These are phyloP conservation scores for Hybognathus amarus DNA, from an alignment of 2,797 vertebrate species.

Conservation along the genomic window DNA sequence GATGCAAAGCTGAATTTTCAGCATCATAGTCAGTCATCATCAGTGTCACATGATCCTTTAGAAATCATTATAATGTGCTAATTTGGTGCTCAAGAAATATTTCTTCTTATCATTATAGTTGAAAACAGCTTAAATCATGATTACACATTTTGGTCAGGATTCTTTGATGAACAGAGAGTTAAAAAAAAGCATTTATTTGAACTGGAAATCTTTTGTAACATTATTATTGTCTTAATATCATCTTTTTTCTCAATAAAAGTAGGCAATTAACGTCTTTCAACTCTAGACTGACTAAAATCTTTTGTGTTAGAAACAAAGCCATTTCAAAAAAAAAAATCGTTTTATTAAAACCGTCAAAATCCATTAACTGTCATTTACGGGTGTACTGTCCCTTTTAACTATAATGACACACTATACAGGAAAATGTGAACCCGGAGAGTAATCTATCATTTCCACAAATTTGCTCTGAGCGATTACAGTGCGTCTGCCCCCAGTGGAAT, in stretches of 20 bases:
- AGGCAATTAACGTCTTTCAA: neutral
- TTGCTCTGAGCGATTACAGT: slow-evolving; percentile 41
- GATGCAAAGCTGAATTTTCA: neutral
- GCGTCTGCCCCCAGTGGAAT: slow-evolving; percentile 25
- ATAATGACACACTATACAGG: slow-evolving; percentile 5
- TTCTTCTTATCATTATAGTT: neutral
- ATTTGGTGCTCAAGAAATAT: neutral
- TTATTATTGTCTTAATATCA: neutral
- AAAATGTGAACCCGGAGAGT: slow-evolving; percentile 42
- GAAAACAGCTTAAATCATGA: neutral
- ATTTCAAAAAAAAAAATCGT: neutral
- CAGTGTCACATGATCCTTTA: neutral
- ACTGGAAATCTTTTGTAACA: neutral
- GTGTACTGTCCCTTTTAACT: slow-evolving; percentile 10
- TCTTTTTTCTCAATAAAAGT: neutral
- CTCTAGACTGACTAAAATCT: neutral
- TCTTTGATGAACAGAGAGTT: neutral
- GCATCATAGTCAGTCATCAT: too few species aligned
- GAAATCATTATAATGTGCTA: neutral
- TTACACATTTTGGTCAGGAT: neutral
- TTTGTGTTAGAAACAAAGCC: neutral
- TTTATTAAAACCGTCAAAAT: neutral
- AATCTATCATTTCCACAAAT: slow-evolving; percentile 53
- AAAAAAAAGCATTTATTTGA: neutral
- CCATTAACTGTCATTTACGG: neutral